These are phyloP conservation scores for Epicampocera succincta DNA, from an alignment of 2,888 invertebrate species.

Conservation along the genomic window DNA sequence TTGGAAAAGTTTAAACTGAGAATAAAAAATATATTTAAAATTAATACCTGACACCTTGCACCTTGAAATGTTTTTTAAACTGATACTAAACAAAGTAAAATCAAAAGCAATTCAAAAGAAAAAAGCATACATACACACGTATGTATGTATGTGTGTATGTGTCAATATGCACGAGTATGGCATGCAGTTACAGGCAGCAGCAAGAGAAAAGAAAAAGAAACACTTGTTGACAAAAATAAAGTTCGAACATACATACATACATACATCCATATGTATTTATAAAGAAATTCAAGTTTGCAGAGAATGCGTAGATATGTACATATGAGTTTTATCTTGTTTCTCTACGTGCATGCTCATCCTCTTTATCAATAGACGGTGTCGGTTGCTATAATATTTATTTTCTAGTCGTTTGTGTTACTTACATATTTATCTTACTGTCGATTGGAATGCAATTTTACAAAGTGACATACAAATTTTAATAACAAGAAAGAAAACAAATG, in stretches of 20 bases:
- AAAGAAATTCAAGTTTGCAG: too few relatives aligned
- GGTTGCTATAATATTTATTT: conserved; percentile 10
- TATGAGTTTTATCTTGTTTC: neutral
- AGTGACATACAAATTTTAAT: conserved; percentile 1
- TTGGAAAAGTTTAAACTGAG: conserved; percentile 38
- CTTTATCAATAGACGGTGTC: conserved; percentile 20
- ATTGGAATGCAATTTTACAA: conserved; percentile 27
- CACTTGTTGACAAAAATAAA: conserved; percentile 30
- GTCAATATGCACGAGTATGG: neutral
- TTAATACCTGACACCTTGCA: conserved; percentile 59
- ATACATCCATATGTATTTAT: neutral
- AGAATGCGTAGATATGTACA: neutral
- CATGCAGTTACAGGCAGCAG: conserved; percentile 1
- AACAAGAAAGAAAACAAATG: too few relatives aligned
- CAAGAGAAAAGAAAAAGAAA: neutral
- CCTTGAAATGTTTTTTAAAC: conserved; percentile 46
- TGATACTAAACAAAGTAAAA: conserved; percentile 31
- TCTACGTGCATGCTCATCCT: conserved; percentile 15
- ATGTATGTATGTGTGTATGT: too few relatives aligned
- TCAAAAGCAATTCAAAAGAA: neutral
- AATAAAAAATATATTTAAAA: conserved; percentile 37
- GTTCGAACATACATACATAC: neutral
- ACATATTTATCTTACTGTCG: conserved; percentile 41
- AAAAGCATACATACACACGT: too few relatives aligned
- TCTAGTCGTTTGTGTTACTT: conserved; percentile 15